Evolutionary conservation across 2,797 vertebrate species (phyloP).

Genomic region (Lutra lutra): DNA sequence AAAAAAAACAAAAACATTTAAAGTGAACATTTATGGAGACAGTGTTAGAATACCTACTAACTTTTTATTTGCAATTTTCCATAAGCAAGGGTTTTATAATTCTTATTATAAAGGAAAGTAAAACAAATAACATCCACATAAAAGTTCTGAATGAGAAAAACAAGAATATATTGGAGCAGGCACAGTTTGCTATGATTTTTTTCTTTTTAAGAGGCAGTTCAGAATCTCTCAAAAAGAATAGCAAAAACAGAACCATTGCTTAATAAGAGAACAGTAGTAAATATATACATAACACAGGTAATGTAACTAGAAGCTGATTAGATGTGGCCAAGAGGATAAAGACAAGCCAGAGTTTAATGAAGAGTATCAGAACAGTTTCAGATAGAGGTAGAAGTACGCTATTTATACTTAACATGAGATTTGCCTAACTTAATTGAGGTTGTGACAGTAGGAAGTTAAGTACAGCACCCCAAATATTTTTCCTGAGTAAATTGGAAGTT

Average conservation of each 20-base stretch:
- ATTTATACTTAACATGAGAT: slow-evolving; percentile 26
- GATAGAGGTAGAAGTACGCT: not conserved
- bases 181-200: slow-evolving; percentile 2
- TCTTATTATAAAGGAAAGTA: slow-evolving; percentile 53
- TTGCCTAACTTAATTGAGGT: not conserved
- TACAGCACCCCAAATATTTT: not conserved
- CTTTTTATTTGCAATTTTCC: slow-evolving; percentile 42
- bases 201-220: slow-evolving; percentile 31
- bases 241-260: not conserved
- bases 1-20: no score
- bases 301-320: not conserved
- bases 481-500: not conserved
- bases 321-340: slow-evolving; percentile 28
- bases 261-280: slow-evolving; percentile 3
- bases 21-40: not conserved
- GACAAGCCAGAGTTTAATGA: slow-evolving; percentile 40
- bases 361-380: slow-evolving; percentile 14
- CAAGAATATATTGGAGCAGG: slow-evolving; percentile 19
- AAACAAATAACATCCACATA: not conserved
- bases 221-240: slow-evolving; percentile 6
- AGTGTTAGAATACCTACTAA: not conserved
- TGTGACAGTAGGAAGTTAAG: slow-evolving; percentile 6
- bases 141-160: slow-evolving; percentile 39
- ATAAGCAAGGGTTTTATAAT: not conserved
- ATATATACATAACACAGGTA: not conserved